phyloP scores from a whole-genome alignment of 2,113 vertebrate genomes.

The Dissostichus mawsoni region DNA sequence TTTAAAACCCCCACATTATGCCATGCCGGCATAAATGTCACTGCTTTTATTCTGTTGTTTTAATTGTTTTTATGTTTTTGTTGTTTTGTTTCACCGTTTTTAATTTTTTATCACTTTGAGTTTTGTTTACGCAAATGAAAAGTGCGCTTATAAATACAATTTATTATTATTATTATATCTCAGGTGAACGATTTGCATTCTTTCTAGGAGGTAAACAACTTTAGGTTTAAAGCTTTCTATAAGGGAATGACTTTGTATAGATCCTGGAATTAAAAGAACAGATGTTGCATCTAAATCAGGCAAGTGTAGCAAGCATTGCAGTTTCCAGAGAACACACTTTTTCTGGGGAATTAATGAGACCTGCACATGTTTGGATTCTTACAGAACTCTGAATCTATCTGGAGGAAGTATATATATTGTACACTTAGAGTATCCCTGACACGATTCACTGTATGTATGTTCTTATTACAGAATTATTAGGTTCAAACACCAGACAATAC shows the following conservation, averaged over 20 bases:
- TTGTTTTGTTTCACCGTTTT: too few relatives aligned
- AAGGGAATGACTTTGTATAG: conserved; percentile 33
- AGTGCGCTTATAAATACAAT: too few relatives aligned
- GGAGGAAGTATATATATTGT: conserved; percentile 6
- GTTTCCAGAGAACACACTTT: conserved; percentile 31
- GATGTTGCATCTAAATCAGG: conserved; percentile 38
- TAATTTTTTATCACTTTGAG: too few relatives aligned
- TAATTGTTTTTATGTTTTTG: too few relatives aligned
- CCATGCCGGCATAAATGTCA: too few relatives aligned
- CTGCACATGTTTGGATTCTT: conserved; percentile 11
- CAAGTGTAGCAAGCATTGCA: conserved; percentile 8
- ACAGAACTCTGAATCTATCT: conserved; percentile 19
- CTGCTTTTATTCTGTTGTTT: too few relatives aligned
- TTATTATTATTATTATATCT: background rate
- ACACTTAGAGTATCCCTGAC: background rate
- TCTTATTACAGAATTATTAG: conserved; percentile 29
- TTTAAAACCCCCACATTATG: too few relatives aligned
- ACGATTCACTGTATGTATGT: conserved; percentile 8
- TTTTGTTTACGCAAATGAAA: too few relatives aligned
- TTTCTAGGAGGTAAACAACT: conserved; percentile 10
- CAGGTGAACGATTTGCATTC: conserved; percentile 25
- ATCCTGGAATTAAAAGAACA: conserved; percentile 33
- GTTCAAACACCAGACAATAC: conserved; percentile 5
- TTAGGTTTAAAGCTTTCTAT: conserved; percentile 15
- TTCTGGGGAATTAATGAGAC: conserved; percentile 24